Base-by-base conservation (phyloP, 1,140 invertebrate species). In the Centruroides sculpturatus region DNA sequence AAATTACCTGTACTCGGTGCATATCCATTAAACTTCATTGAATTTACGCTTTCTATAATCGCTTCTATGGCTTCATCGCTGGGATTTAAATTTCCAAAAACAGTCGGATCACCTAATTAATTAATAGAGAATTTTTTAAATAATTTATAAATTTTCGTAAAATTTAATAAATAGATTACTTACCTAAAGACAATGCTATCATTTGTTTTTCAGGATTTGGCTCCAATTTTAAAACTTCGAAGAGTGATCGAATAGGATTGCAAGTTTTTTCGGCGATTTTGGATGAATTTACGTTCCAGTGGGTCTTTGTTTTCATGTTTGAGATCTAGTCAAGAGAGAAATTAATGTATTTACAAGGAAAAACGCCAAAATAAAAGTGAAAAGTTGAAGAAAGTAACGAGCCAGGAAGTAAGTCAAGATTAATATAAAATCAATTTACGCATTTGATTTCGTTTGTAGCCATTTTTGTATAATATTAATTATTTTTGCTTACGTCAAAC, bases 121-220 rank as follows among this genome's bases (percentile, higher is more conserved):
- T 41, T 23, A 59, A 47, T 47, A 46, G 12, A 7, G 5, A 49
- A 58, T n/a, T 9, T 47, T 60, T 51, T 5, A 51, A 13, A 41
- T 56, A 46, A 41, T 46, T 47, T 34, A 34, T 35, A 41, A 10
- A 3, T 13, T 11, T 35, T 58, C 4, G 35, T 7, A 35, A 57
- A 53, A 51, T 11, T 54, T n/a, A 6, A 8, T n/a, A 64, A 46
- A 49, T 49, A 9, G 23, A 64, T 49, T 57, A 51, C 85, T 86
- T 73, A 95, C 93, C 93, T 69, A 98, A 89, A 12, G 92, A 95
- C 5, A 98, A 77, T 12, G 92, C 86, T 67, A 99, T 98, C 75
- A 98, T 83, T 13, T 79, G 78, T 76, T 98, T 98, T 3, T 87
- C 80, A 2, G 93, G 92, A 78, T 98, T 91, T 1, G 94, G 93